Base-by-base conservation (phyloP, 2,113 vertebrate genomes). In the Corythaeola cristata region DNA sequence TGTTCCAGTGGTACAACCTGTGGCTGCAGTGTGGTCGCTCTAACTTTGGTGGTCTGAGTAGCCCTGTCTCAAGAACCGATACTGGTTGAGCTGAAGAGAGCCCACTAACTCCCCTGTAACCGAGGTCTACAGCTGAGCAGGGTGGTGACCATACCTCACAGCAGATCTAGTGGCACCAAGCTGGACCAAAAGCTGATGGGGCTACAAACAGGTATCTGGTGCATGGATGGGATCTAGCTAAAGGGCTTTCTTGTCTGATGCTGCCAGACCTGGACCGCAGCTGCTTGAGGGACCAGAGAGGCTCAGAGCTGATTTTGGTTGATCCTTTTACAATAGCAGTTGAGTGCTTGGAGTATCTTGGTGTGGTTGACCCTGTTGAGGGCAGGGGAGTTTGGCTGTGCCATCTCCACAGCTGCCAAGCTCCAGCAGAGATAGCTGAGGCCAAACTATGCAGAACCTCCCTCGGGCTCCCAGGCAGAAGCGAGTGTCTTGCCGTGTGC, bases 11-110 rank as follows among this genome's bases (percentile, higher is more conserved):
- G 39, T 9, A 32, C 22, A 72, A 10, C 28, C 0, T 3, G 32
- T 9, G 18, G 24, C n/a, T 81, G 39, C 0, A 0, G n/a, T 17
- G 27, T 27, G 33, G 33, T 41, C 8, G 3, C 44, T 64, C 12
- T 49, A 8, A 26, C 15, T 76, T n/a, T 41, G 63, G 28, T 50
- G n/a, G n/a, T 85, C 45, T 69, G 45, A 58, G 35, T 60, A 58
- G 17, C 11, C 21, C n/a, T 2, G 1, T 26, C 12, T 66, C 1
- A 2, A 82, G 44, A 55, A 9, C 24, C 49, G 23, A 19, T 66
- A 7, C 8, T 77, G 45, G 45, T 49, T 5, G 12, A 80, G 30
- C 20, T 66, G 37, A 76, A 24, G 24, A 41, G 8, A 50, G 23
- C 3, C 22, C 60, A 64, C 28, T 33, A 5, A n/a, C 17, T 58